Percentiles rank a stretch among this genome's conserved stretches.
Evolutionary conservation across 2,888 invertebrate species (phyloP).

Genomic region (Athalia rosae): DNA sequence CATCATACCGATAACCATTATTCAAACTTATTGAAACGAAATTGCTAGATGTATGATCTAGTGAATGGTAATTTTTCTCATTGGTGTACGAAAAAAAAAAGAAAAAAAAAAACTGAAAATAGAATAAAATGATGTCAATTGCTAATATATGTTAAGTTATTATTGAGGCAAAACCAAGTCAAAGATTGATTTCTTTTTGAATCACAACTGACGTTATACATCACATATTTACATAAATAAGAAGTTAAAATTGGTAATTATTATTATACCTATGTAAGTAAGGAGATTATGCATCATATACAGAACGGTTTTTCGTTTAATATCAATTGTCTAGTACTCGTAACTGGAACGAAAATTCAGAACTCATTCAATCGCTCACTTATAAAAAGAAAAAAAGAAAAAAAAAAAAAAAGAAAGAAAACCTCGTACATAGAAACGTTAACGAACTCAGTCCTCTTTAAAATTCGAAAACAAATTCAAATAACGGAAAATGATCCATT

Average conservation of each 20-base stretch:
- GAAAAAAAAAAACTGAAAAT: no score
- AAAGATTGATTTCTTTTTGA: background rate
- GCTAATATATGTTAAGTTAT: no score
- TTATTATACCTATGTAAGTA: background rate
- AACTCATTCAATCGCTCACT: conserved; percentile 21
- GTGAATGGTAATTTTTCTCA: no score
- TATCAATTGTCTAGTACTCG: conserved; percentile 13
- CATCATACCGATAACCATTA: no score
- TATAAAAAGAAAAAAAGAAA: conserved; percentile 9
- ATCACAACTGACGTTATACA: conserved; percentile 2
- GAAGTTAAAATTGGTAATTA: conserved; percentile 24
- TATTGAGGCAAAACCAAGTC: no score
- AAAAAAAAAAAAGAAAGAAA: conserved; percentile 2
- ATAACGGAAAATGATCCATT: background rate
- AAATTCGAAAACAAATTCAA: conserved; percentile 24
- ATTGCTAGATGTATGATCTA: no score
- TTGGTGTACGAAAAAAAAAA: no score
- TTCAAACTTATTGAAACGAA: no score
- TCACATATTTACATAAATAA: conserved; percentile 24
- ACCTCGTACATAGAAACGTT: background rate
- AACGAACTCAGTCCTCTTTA: conserved; percentile 36
- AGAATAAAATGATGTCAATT: conserved; percentile 7
- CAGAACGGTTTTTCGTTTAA: conserved; percentile 2
- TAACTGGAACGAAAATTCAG: conserved; percentile 21
- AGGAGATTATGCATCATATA: conserved; percentile 27